These are phyloP conservation scores for Sepiola atlantica DNA, from an alignment of 2,888 invertebrate genomes.

Conservation along the genomic window DNA sequence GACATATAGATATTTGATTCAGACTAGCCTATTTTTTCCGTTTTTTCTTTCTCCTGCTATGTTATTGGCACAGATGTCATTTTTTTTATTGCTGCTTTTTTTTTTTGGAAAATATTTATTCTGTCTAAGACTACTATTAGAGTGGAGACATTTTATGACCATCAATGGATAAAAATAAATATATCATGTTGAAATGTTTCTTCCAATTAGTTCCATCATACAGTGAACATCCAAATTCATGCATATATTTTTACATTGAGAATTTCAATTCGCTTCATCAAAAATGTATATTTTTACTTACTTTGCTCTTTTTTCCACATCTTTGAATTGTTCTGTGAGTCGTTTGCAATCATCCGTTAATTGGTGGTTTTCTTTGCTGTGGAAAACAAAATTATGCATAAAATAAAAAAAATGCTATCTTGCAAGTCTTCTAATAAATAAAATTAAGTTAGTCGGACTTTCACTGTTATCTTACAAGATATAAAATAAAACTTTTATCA, in stretches of 20 bases:
- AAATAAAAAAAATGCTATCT: not conserved
- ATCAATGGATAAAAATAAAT: not conserved
- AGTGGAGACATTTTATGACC: not conserved
- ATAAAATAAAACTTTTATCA: too few relatives aligned
- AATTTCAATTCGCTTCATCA: not conserved
- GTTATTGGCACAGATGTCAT: too few relatives aligned
- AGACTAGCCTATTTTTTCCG: too few relatives aligned
- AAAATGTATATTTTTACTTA: slow-evolving; percentile 53
- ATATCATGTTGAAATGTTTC: not conserved
- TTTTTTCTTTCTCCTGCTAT: too few relatives aligned
- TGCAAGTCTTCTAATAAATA: not conserved
- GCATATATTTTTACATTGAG: not conserved
- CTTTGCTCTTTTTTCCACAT: slow-evolving; percentile 74
- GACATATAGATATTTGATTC: too few relatives aligned
- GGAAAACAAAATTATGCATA: not conserved
- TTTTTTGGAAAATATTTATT: too few relatives aligned
- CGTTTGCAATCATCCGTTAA: slow-evolving; percentile 80
- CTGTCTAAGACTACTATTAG: too few relatives aligned
- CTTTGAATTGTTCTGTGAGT: slow-evolving; percentile 73
- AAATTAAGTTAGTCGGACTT: too few relatives aligned
- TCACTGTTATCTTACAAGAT: too few relatives aligned
- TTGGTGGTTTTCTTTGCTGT: slow-evolving; percentile 80
- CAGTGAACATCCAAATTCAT: not conserved
- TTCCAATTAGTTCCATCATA: not conserved
- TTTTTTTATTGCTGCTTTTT: too few relatives aligned